phyloP scores from a whole-genome alignment of 2,888 invertebrate genomes.

The Lissonota sp. region DNA sequence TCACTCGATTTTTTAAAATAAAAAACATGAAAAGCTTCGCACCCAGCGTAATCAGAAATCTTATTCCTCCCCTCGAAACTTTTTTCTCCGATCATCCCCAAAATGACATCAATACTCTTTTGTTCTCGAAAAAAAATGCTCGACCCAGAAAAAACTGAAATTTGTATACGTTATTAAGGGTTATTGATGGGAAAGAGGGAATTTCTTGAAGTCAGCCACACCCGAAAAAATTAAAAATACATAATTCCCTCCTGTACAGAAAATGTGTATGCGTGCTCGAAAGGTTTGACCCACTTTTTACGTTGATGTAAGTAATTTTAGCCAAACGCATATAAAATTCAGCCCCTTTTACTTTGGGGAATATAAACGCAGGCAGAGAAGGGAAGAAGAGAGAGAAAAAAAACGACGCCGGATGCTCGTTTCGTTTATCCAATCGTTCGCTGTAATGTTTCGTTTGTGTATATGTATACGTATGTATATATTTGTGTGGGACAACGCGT shows the following conservation, averaged over 20 bases:
- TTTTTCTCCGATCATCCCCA: too few relatives aligned
- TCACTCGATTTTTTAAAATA: too few relatives aligned
- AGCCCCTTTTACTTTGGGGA: conserved; percentile 21
- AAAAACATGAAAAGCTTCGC: too few relatives aligned
- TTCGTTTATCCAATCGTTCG: conserved; percentile 48
- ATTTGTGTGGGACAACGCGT: background rate
- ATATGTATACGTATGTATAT: background rate
- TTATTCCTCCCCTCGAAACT: too few relatives aligned
- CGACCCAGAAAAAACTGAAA: background rate
- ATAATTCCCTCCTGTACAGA: background rate
- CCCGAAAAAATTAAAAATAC: conserved; percentile 38
- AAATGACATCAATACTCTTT: too few relatives aligned
- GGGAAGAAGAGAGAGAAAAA: conserved; percentile 23
- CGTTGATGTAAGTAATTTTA: conserved; percentile 54
- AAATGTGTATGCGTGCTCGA: conserved; percentile 35
- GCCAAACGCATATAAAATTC: conserved; percentile 39
- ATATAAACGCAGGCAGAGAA: conserved; percentile 14
- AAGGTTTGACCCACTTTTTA: conserved; percentile 57
- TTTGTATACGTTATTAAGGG: background rate
- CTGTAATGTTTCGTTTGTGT: background rate
- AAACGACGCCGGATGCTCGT: conserved; percentile 50
- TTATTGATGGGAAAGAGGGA: background rate
- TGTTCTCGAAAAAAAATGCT: too few relatives aligned
- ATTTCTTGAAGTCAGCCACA: conserved; percentile 1
- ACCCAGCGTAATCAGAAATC: too few relatives aligned